A percentile compares a stretch with the other conserved stretches of the same genome.
These are phyloP conservation scores for Macaria notata DNA, from an alignment of 2,888 invertebrate species.

Conservation along the genomic window DNA sequence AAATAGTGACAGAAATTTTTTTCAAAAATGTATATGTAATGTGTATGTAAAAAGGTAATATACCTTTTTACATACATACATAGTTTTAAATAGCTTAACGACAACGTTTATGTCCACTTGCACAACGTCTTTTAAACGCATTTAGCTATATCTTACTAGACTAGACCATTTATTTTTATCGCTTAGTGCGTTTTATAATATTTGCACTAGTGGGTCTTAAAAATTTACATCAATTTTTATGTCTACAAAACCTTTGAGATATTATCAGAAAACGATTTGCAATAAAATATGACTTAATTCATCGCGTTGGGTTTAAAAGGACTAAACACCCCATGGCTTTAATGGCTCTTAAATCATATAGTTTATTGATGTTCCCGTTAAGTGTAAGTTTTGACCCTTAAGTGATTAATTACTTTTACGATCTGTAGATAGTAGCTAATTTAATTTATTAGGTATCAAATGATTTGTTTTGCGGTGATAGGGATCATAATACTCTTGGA, in stretches of 20 bases:
- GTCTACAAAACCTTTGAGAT: constrained; percentile 40
- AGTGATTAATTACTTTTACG: constrained; percentile 48
- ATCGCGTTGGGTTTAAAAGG: constrained; percentile 20
- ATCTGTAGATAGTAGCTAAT: constrained; percentile 28
- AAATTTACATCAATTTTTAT: too few species aligned
- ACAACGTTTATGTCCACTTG: too few species aligned
- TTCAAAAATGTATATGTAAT: too few species aligned
- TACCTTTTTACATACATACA: too few species aligned
- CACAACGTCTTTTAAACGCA: too few species aligned
- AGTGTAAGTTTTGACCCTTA: constrained; percentile 44
- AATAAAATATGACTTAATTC: constrained; percentile 78
- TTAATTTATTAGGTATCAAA: constrained; percentile 28
- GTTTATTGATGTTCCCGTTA: constrained; percentile 37
- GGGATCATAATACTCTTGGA: neutral
- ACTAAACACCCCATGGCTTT: constrained; percentile 29
- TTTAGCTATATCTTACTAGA: too few species aligned
- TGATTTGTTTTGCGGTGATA: constrained; percentile 21
- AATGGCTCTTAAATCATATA: constrained; percentile 46
- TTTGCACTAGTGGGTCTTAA: too few species aligned
- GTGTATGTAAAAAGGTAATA: too few species aligned
- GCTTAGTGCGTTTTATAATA: too few species aligned
- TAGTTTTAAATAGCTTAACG: too few species aligned
- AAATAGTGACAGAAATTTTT: too few species aligned
- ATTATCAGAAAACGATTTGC: constrained; percentile 70
- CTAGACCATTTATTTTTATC: too few species aligned